A percentile compares a stretch with the other conserved stretches of the same genome.
Evolutionary conservation across 2,113 vertebrate genomes (phyloP).

Genomic region (Origma solitaria): DNA sequence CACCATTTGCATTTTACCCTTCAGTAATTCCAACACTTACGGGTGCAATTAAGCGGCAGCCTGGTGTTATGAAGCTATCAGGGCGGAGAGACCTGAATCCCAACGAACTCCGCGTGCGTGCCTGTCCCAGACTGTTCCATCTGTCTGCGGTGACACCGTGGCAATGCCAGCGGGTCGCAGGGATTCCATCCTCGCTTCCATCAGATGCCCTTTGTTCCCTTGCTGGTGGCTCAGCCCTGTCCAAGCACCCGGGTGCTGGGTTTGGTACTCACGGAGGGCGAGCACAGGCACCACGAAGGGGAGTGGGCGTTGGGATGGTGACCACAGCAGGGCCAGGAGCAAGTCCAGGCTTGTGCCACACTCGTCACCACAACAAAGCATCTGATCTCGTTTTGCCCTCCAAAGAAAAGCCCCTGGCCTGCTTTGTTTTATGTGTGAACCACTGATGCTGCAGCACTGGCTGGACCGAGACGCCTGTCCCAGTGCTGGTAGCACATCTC

Average conservation of each 20-base stretch:
- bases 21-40: conserved; percentile 59
- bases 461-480: accelerated
- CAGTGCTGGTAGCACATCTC: background rate
- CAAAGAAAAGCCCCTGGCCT: background rate
- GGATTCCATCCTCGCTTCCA: background rate
- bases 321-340: background rate
- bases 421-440: background rate
- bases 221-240: background rate
- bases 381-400: too few relatives aligned
- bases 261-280: accelerated
- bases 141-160: background rate
- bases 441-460: accelerated
- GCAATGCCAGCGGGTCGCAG: accelerated
- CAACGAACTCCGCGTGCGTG: background rate
- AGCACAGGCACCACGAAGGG: accelerated
- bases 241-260: accelerated
- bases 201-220: background rate
- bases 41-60: conserved; percentile 62
- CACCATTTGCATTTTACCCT: conserved; percentile 62
- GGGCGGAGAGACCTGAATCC: conserved; percentile 44
- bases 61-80: background rate
- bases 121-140: background rate
- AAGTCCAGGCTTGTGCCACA: background rate
- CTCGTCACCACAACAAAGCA: accelerated
- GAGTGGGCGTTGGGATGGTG: accelerated